Evolutionary conservation across 1,140 invertebrate species (phyloP), one percentile per base, ranked within the genome.

Genomic region (Achroia grisella): DNA sequence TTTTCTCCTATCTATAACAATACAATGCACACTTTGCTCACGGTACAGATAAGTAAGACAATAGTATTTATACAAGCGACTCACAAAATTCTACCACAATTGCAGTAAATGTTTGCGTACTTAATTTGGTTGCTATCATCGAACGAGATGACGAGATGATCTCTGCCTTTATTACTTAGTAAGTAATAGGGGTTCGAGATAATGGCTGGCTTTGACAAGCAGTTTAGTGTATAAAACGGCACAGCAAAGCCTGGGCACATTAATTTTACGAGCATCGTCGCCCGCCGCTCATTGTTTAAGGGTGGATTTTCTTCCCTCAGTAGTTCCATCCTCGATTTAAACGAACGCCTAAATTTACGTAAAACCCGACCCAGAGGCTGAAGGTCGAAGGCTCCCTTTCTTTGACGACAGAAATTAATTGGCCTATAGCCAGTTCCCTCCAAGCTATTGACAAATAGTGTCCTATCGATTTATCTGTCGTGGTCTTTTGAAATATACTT

Each of bases 151-250:
- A 1, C 14, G 10, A 27, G 36, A 11, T 39, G 36, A 39, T 39
- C 36, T 39, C 17, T 29, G 12, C 39, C 6, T 23, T 23, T 23
- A 23, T 23, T 23, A 23, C 17, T 23, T 23, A 23, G 17, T 40
- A 12, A 40, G 39, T 30, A 40, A 40, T 40, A 17, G 8, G 29
- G 39, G 29, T 40, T 34, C 15, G 27, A 17, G 41, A 36, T 40
- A 51, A 53, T 44, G 47, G 44, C 29, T 42, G 55, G 39, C 33
- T 57, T 57, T 57, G 55, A 53, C 46, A 57, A 57, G 50, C 55
- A 42, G 40, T 51, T 46, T 50, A 40, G 45, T 42, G 32, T 36
- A 44, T 9, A 49, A 23, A 23, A 28, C 32, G 43, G 37, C 36
- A 31, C 31, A 39, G 33, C 43, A 29, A 28, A 45, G 34, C 17